Evolutionary conservation across 1,140 invertebrate genomes (phyloP).

Genomic region (Brachionus plicatilis): DNA sequence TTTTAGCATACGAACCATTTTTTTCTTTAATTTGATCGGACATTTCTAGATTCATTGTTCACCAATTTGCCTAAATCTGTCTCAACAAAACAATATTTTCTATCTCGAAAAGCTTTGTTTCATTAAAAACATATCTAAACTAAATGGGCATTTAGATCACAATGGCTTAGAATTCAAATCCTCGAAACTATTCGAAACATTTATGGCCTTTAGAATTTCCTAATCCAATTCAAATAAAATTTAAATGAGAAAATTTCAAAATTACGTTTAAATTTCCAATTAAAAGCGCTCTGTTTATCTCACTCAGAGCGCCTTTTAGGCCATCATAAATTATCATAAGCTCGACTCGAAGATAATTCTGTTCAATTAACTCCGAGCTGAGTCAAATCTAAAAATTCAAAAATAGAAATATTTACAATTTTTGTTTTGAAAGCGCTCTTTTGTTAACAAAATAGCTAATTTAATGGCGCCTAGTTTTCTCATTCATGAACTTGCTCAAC

Average conservation of each 20-base stretch:
- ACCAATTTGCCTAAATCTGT: not conserved
- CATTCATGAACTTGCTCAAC: not conserved
- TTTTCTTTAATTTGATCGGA: slow-evolving; percentile 1
- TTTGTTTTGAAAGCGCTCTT: not conserved
- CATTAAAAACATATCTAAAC: slow-evolving; percentile 20
- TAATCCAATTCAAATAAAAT: slow-evolving; percentile 11
- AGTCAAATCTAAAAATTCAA: not conserved
- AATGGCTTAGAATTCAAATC: slow-evolving; percentile 1
- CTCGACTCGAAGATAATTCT: not conserved
- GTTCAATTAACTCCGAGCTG: not conserved
- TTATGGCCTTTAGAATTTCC: not conserved
- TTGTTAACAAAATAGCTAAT: not conserved
- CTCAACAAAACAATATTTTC: not conserved
- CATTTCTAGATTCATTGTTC: not conserved
- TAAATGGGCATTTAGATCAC: slow-evolving; percentile 1
- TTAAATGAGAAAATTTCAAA: slow-evolving; percentile 23
- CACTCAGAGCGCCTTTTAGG: not conserved
- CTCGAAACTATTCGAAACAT: not conserved
- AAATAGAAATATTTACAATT: not conserved
- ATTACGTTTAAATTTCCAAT: not conserved
- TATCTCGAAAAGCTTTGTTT: not conserved
- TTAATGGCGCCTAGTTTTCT: not conserved
- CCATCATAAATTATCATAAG: not conserved
- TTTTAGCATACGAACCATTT: not conserved
- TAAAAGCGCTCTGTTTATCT: not conserved